These are phyloP conservation scores for Cosmopolites sordidus DNA, from an alignment of 2,888 invertebrate genomes.

Conservation along the genomic window DNA sequence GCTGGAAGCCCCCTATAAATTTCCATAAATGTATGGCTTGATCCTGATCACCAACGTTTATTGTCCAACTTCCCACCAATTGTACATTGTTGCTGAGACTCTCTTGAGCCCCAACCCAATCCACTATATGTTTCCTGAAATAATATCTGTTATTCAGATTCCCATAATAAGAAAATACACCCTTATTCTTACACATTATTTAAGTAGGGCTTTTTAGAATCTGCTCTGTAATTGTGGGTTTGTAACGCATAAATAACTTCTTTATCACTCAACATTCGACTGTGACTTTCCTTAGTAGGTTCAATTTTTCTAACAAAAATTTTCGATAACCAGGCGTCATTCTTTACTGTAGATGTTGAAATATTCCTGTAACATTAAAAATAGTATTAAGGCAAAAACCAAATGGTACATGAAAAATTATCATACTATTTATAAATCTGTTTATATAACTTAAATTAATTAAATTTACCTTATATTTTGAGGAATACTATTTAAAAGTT, in stretches of 20 bases:
- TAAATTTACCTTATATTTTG: conserved; percentile 38
- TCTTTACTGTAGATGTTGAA: conserved; percentile 45
- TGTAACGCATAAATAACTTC: conserved; percentile 93
- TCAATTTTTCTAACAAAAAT: conserved; percentile 86
- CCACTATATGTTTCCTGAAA: conserved; percentile 71
- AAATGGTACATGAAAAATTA: not conserved
- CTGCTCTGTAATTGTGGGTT: conserved; percentile 91
- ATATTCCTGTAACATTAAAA: conserved; percentile 35
- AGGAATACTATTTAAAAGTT: conserved; percentile 37
- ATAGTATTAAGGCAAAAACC: conserved; percentile 5
- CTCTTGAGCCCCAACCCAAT: conserved; percentile 70
- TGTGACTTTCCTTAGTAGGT: conserved; percentile 93
- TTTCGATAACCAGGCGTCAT: conserved; percentile 85
- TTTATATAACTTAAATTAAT: conserved; percentile 10
- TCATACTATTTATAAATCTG: conserved; percentile 7
- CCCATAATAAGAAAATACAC: not conserved
- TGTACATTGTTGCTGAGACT: conserved; percentile 66
- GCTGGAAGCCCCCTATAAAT: conserved; percentile 88
- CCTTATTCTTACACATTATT: conserved; percentile 89
- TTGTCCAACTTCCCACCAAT: conserved; percentile 93
- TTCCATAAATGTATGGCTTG: conserved; percentile 96
- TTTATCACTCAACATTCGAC: conserved; percentile 93
- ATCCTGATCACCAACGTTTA: conserved; percentile 94
- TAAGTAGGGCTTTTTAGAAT: conserved; percentile 80
- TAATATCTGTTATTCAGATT: too few relatives aligned